Conservation (phyloP, 2,797 vertebrate genomes). For the Sphenopsis melanotis region DNA sequence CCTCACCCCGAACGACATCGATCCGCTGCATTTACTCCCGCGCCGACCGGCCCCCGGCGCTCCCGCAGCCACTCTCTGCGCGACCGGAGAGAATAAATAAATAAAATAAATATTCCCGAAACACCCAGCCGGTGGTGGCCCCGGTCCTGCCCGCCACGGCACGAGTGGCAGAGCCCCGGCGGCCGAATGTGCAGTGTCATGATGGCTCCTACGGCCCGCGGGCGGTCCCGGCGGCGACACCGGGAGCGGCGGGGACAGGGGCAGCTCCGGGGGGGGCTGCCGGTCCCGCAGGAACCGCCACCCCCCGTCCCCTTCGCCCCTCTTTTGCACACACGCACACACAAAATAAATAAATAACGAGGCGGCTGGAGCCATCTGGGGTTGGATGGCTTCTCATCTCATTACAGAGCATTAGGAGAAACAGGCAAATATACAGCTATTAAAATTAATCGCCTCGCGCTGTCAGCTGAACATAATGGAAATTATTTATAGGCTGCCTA, state of each 20-base stretch:
- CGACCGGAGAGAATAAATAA: not conserved
- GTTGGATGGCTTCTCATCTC: constrained; percentile 76
- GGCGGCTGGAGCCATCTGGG: constrained; percentile 70
- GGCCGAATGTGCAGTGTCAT: constrained; percentile 53
- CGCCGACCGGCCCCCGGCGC: not conserved
- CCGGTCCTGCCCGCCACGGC: not conserved
- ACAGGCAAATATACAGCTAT: constrained; percentile 83
- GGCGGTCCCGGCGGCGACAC: not conserved
- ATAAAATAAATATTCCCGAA: not conserved
- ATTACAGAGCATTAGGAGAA: constrained; percentile 80
- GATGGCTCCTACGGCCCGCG: constrained; percentile 53
- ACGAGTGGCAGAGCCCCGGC: constrained; percentile 32
- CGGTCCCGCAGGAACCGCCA: not conserved
- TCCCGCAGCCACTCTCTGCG: not conserved
- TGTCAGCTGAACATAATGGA: constrained; percentile 82
- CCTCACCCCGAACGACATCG: constrained; percentile 45
- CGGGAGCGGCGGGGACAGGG: not conserved
- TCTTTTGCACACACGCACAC: constrained; percentile 32
- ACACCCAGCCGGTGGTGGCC: not conserved
- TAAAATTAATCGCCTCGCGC: constrained; percentile 83
- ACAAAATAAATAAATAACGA: constrained; percentile 70
- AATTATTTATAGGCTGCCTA: constrained; percentile 83
- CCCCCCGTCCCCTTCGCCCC: not conserved
- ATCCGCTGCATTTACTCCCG: constrained; percentile 30
- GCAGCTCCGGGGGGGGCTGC: not conserved